Base-by-base conservation (phyloP, 2,797 vertebrate species). In the Lepilemur ruficaudatus region DNA sequence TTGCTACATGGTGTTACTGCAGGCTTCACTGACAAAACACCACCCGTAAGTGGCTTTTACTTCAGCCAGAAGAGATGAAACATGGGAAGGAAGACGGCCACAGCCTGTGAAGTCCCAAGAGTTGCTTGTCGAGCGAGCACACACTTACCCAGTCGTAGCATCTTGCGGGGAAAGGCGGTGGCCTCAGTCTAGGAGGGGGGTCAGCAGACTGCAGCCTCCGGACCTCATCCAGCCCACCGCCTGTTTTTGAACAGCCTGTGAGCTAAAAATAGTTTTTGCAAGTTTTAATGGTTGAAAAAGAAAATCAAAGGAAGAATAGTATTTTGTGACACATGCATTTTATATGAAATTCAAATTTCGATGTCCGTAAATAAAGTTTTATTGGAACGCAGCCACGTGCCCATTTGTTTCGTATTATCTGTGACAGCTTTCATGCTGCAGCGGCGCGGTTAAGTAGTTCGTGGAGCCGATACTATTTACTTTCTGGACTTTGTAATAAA, bases 371-470 rank as follows among this genome's bases (percentile, higher is more conserved):
- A 25, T 1, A 18, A 9, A 63, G 69, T 28, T 55, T 20, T 18
- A 12, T 4, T 11, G 14, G 55, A 11, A 20, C 0, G 2, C 3
- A 25, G 35, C 2, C n/a, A 23, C 43, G 1, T 0, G 0, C 20
- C 4, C 6, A 0, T 18, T 13, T 18, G 61, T n/a, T 7, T 8
- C 0, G 0, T 6, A 3, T 23, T 25, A 1, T 7, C 75, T 10
- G 0, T 0, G 28, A 9, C 59, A 41, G 30, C 23, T 69, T 48
- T 17, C 82, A 14, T 0, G 1, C 4, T 3, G 0, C 4, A 1
- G 17, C 30, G 5, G 48, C 5, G 1, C 28, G 18, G 52, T 0
- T 12, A 2, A 20, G 11, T 13, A 23, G 22, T 6, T 70, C 28
- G 23, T 1, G 25, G 11, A 30, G 38, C 28, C 20, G 15, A 15